Evolutionary conservation across 2,888 invertebrate genomes (phyloP), one percentile per base, ranked within the genome.

Genomic region (Aphrophora alni): DNA sequence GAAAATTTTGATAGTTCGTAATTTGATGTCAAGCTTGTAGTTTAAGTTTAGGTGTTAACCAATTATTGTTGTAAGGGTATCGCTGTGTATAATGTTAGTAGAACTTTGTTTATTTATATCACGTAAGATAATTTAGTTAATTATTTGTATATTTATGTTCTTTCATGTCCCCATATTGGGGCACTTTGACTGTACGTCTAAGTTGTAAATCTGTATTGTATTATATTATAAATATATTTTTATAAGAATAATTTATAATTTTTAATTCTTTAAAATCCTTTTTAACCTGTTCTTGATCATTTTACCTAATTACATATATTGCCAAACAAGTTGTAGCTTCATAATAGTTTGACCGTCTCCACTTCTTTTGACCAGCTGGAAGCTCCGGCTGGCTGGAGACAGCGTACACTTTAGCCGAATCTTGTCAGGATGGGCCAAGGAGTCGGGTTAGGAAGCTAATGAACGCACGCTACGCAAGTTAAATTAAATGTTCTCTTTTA

Each of bases 121-220:
- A n/a, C 28, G 38, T 72, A 72, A 73, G 78, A 72, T 78, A 51
- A 78, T 73, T 78, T 78, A 78, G 78, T 24, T 81, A 82, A 80
- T 44, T 44, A 59, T 59, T 59, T 59, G 59, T 59, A 59, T 80
- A 74, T 75, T 59, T 72, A 76, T 76, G 75, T 75, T 69, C 51
- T 75, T 68, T 81, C 75, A 80, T 28, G 71, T 78, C 75, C 84
- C 83, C 82, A 84, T 82, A 83, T 83, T 83, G 84, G 83, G 84
- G 80, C 74, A 59, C 21, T 77, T 74, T 73, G 76, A 77, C 80
- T 80, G 82, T 77, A 82, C 83, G 81, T 82, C 68, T 75, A 21
- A 59, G 80, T 83, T 82, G 83, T 84, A 83, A 80, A 84, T 84
- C 83, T 84, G 84, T 83, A 83, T 82, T 84, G 83, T 84, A 83